Base-by-base conservation (phyloP, 2,888 invertebrate species). In the Tetrapedia diversipes region DNA sequence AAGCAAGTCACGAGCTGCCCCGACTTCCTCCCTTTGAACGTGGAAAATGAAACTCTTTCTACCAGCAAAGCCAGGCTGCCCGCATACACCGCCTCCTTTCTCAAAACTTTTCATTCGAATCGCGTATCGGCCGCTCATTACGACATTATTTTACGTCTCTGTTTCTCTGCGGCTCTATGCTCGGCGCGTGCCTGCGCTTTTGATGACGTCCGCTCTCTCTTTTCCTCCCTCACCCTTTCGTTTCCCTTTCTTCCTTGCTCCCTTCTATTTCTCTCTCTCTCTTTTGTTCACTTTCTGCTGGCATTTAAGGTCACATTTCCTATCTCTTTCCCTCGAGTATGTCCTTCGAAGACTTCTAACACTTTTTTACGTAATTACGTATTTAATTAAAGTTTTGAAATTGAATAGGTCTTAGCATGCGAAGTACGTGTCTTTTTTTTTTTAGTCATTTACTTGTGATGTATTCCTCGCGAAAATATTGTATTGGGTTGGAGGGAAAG, bases 71-170 rank as follows among this genome's bases (percentile, higher is more conserved):
- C 45, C 51, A 64, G 37, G 32, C 29, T 27, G n/a, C 29, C 43
- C 32, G 39, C 19, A 60, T n/a, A 61, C 45, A 24, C 66, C n/a
- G 53, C 16, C 64, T 69, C 64, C 66, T 64, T 72, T 64, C 72
- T 68, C 51, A 41, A 60, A 67, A 60, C 47, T 61, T 66, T 53
- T 67, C 63, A 81, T 81, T 76, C 82, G 22, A 27, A 11, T 29
- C 51, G 79, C 72, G 79, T 72, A 76, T 81, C 71, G 75, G 68
- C 68, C 65, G 66, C 66, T 79, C 66, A 61, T 81, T 75, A 74
- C 77, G 70, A 81, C 81, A 78, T 75, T 71, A 69, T 61, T 69
- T 67, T 65, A 53, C 49, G 41, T 60, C 65, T 51, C 19, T 24
- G 19, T 43, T 39, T 56, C 51, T 41, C 64, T 51, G 19, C 14